A percentile compares a stretch with the other conserved stretches of the same genome.
Conservation (phyloP, 2,797 vertebrate species). For the Amphiprion clarkii region DNA sequence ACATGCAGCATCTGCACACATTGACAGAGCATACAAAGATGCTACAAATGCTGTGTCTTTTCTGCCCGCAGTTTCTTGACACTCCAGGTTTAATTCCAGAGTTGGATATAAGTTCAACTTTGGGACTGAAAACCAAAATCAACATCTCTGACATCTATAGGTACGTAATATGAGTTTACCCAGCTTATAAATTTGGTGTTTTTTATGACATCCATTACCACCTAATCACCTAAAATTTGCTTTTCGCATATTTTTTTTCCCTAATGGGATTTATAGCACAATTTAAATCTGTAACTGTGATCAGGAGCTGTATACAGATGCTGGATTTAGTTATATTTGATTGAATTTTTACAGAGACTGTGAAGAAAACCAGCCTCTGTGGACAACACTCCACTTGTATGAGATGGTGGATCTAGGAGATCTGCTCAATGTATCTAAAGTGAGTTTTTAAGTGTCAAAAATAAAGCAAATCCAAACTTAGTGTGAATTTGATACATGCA, state of each 20-base stretch:
- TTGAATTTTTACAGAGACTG: conserved; percentile 84
- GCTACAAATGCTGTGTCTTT: neutral
- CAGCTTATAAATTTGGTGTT: no score
- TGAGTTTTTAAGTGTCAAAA: conserved; percentile 56
- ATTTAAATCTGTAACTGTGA: neutral
- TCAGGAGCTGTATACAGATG: neutral
- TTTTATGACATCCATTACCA: no score
- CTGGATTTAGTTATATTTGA: neutral
- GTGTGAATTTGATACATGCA: neutral
- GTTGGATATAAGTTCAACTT: conserved; percentile 60
- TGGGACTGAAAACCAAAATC: conserved; percentile 73
- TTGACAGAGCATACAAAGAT: neutral
- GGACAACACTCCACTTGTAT: conserved; percentile 83
- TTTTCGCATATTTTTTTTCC: neutral
- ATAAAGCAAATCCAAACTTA: neutral
- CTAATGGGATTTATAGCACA: neutral
- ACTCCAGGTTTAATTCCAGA: conserved; percentile 74
- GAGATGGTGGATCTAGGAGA: conserved; percentile 77
- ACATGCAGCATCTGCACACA: neutral
- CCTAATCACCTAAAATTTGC: neutral
- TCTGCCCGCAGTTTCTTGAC: conserved; percentile 84
- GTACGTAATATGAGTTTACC: conserved; percentile 70
- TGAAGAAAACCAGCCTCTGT: conserved; percentile 81
- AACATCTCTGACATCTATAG: conserved; percentile 83
- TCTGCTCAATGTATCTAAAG: conserved; percentile 86